Base-by-base conservation (phyloP, 2,797 vertebrate genomes). In the Coluber constrictor region DNA sequence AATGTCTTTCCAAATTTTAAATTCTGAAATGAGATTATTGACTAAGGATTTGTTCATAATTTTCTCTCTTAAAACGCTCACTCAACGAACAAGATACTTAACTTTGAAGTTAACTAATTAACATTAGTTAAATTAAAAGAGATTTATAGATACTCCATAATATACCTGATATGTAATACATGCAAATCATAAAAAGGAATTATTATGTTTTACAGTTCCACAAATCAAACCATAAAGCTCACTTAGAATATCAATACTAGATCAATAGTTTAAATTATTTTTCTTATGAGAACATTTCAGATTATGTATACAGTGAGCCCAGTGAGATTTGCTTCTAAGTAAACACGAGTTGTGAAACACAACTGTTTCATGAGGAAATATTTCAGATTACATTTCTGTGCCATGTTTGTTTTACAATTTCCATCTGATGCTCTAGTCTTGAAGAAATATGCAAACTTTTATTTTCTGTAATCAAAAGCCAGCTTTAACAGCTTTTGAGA, bases 141-240 rank as follows among this genome's bases (percentile, higher is more conserved):
- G 88, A 95, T 90, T 91, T 89, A 95, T 43, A 94, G 51, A 43
- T 94, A 92, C 94, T 93, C 90, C 88, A 97, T 97, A 96, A 90
- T 93, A 32, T 87, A 10, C 1, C 59, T 27, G 13, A 7, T 43
- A 7, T 43, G 61, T 51, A 51, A 20, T 59, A 59, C 57, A 60
- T 43, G 32, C 56, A 88, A 88, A 57, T 10, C 3, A 32, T 23
- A 20, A 88, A 89, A 66, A 9, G 1, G 11, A 90, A 83, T 25
- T 10, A 43, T 79, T 83, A 25, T 83, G 43, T 47, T 83, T 83
- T 83, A 83, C 43, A 83, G 43, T 83, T 47, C 74, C 74, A 83
- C 4, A 47, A 23, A 83, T 5, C 37, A 83, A 83, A 83, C 20
- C 9, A 47, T 83, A 83, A 25, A 25, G 37, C 9, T 83, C 37